Conservation (phyloP, 2,113 vertebrate species). For the Osmerus eperlanus region DNA sequence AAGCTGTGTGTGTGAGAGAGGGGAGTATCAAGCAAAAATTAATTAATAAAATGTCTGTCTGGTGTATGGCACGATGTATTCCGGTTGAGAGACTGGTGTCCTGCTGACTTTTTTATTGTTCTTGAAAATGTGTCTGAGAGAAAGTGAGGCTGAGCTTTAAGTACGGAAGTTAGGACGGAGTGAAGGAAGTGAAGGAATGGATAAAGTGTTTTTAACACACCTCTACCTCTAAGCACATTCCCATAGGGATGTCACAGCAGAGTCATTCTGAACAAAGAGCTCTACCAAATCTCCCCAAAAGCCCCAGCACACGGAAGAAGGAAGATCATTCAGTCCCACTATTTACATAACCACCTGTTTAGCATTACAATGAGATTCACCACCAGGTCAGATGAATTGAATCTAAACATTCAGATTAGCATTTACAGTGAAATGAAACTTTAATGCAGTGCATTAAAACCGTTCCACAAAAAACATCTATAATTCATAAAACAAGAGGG, state of each 20-base stretch:
- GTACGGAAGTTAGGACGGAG: too few species aligned
- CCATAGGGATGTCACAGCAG: too few species aligned
- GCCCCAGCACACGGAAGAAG: not conserved
- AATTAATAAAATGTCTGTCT: too few species aligned
- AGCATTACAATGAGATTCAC: not conserved
- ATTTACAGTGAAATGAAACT: constrained; percentile 36
- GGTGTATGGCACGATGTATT: too few species aligned
- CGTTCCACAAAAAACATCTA: constrained; percentile 37
- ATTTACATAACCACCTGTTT: not conserved
- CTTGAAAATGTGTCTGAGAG: too few species aligned
- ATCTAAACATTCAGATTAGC: constrained; percentile 6
- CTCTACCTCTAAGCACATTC: too few species aligned
- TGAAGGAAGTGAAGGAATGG: too few species aligned
- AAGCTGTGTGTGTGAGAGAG: not conserved
- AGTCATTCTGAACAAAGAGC: too few species aligned
- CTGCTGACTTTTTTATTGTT: too few species aligned
- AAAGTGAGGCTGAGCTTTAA: too few species aligned
- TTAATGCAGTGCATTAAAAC: constrained; percentile 34
- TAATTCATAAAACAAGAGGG: constrained; percentile 39
- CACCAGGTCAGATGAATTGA: not conserved
- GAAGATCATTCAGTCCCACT: not conserved
- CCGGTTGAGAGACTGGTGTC: too few species aligned
- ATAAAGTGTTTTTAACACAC: too few species aligned
- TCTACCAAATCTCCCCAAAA: not conserved
- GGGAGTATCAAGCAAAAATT: not conserved